These are phyloP conservation scores for Pollimyrus isidori DNA, from an alignment of 2,113 vertebrate species.

Conservation along the genomic window DNA sequence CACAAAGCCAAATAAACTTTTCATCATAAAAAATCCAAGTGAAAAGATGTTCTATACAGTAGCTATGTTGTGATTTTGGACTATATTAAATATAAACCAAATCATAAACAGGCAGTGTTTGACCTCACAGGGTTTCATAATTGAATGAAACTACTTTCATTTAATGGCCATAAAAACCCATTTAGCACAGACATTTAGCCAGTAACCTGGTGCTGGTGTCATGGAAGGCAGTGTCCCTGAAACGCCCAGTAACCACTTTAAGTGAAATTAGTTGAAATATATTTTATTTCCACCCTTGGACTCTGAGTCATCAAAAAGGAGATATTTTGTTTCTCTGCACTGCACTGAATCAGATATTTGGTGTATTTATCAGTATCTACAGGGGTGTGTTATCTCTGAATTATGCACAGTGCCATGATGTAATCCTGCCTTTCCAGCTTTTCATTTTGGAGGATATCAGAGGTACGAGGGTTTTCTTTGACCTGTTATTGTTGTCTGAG, in stretches of 20 bases:
- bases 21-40: not conserved
- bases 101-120: not conserved
- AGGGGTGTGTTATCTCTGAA: not conserved
- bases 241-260: not conserved
- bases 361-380: not conserved
- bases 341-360: not conserved
- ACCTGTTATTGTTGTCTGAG: not conserved
- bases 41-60: not conserved
- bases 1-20: not conserved
- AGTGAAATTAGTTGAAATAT: not conserved
- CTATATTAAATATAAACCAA: not conserved
- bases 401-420: not conserved
- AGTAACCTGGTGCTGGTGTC: not conserved
- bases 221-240: not conserved
- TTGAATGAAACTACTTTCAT: not conserved
- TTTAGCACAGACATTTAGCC: not conserved
- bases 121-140: not conserved
- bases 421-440: not conserved
- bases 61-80: not conserved
- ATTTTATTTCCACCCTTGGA: not conserved
- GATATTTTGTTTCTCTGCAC: not conserved
- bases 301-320: not conserved
- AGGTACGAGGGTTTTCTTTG: not conserved
- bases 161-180: not conserved
- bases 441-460: not conserved